phyloP scores from a whole-genome alignment of 2,797 vertebrate species.

The Syncerus caffer region DNA sequence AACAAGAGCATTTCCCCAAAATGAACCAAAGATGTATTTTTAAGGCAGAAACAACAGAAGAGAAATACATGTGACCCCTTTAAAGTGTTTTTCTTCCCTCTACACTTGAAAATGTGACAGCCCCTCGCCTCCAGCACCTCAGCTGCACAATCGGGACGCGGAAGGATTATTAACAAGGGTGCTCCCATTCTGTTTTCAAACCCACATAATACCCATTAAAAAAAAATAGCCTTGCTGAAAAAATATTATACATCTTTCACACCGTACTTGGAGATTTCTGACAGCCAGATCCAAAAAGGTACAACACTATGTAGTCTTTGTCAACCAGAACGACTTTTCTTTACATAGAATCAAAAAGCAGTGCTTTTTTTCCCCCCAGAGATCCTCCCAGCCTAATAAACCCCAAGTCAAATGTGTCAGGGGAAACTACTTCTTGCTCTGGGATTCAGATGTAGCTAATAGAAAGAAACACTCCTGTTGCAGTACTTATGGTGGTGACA shows the following conservation, averaged over 20 bases:
- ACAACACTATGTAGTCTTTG: slow-evolving; percentile 41
- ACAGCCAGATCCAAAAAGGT: slow-evolving; percentile 69
- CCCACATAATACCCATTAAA: slow-evolving; percentile 38
- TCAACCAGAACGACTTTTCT: slow-evolving; percentile 46
- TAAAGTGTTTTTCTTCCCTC: slow-evolving; percentile 29
- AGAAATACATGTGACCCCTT: slow-evolving; percentile 34
- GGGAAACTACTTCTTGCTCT: slow-evolving; percentile 24
- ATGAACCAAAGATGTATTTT: slow-evolving; percentile 44
- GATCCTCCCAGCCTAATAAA: slow-evolving; percentile 22
- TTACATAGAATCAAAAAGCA: slow-evolving; percentile 20
- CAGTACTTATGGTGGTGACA: slow-evolving; percentile 45
- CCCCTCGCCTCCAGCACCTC: slow-evolving; percentile 50
- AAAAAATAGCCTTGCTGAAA: slow-evolving; percentile 62
- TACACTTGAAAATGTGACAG: slow-evolving; percentile 55
- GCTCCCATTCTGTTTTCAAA: slow-evolving; percentile 64
- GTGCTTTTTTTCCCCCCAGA: neutral
- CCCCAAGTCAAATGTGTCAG: slow-evolving; percentile 51
- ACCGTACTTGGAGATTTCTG: slow-evolving; percentile 69
- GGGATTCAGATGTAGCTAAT: slow-evolving; percentile 56
- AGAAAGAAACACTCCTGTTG: slow-evolving; percentile 31
- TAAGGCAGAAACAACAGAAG: slow-evolving; percentile 39
- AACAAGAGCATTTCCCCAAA: slow-evolving; percentile 18
- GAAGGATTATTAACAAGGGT: slow-evolving; percentile 64
- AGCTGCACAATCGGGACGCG: neutral
- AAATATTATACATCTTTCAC: slow-evolving; percentile 67